Evolutionary conservation across 1,140 invertebrate genomes (phyloP), one percentile per base, ranked within the genome.

Genomic region (Palaemon carinicauda): DNA sequence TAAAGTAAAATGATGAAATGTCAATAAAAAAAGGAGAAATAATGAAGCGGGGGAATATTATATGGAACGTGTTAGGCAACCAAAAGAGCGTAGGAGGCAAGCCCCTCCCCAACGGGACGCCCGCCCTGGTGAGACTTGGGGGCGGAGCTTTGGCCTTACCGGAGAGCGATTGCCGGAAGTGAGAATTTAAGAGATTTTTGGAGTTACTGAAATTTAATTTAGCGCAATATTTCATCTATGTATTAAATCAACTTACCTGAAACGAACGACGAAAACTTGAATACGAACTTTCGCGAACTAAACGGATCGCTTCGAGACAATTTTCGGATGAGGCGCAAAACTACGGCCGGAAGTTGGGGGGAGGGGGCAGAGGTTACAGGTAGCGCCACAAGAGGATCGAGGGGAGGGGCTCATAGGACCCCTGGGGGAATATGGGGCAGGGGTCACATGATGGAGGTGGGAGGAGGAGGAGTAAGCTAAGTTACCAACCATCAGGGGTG

Each of bases 371-470:
- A 50, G 29, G 51, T 51, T 21, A 27, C 21, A 33, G 56, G 51
- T n/a, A 29, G 60, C n/a, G 15, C n/a, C 27, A 17, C 73, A 54
- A 77, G 73, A 27, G 51, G 75, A 75, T 12, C 17, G 27, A 74
- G 82, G 56, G 17, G 82, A 77, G 75, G 75, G 41, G 80, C 31
- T 56, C 69, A 74, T 53, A 69, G 80, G 85, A 77, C 81, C 79
- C 80, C 56, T 69, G 73, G 79, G 85, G 85, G n/a, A n/a, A 87
- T 79, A 41, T n/a, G 85, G 80, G 80, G 78, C 79, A 82, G 85
- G 81, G 80, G 85, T 86, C 80, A 86, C 77, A 80, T 77, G 83
- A 73, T 80, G 83, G 69, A 75, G 69, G 85, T 56, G n/a, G 65
- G 85, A 79, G 52, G 51, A 69, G 24, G 54, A 75, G 33, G 74